Evolutionary conservation across 2,888 invertebrate species (phyloP).

Genomic region (Drosophila prostipennis): DNA sequence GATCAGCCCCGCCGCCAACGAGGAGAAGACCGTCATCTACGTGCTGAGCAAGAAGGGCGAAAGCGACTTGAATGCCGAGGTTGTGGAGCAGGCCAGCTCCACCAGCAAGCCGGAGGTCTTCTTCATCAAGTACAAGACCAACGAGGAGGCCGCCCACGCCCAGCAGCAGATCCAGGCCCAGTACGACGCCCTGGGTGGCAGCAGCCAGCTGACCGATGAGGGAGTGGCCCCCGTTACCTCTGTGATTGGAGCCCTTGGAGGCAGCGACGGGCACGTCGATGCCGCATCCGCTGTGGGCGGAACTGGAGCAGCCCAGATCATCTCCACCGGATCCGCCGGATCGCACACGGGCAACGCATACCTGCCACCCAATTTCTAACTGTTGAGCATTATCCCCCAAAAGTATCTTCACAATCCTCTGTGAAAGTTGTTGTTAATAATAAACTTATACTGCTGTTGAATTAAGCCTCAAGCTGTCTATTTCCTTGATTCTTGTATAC

Average conservation of each 20-base stretch:
- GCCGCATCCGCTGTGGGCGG: conserved; percentile 46
- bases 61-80: conserved; percentile 81
- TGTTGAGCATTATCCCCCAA: conserved; percentile 40
- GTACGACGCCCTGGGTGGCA: conserved; percentile 83
- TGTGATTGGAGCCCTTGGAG: conserved; percentile 82
- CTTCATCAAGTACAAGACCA: conserved; percentile 84
- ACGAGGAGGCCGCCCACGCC: conserved; percentile 83
- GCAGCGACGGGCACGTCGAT: conserved; percentile 46
- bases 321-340: conserved; percentile 44
- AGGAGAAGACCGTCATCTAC: conserved; percentile 84
- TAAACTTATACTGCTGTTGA: conserved; percentile 1
- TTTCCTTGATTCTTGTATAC: not conserved
- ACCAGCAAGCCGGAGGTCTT: conserved; percentile 84
- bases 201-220: conserved; percentile 82
- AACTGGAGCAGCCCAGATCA: conserved; percentile 46
- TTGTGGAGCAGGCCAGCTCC: conserved; percentile 79
- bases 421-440: conserved; percentile 4
- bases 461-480: not conserved
- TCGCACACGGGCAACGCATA: conserved; percentile 73
- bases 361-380: conserved; percentile 81
- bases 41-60: conserved; percentile 83
- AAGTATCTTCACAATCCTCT: not conserved
- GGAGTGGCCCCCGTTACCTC: conserved; percentile 83
- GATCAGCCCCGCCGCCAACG: conserved; percentile 81
- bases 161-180: conserved; percentile 84